Evolutionary conservation across 2,888 invertebrate genomes (phyloP).

Genomic region (Mesorhabditis belari): DNA sequence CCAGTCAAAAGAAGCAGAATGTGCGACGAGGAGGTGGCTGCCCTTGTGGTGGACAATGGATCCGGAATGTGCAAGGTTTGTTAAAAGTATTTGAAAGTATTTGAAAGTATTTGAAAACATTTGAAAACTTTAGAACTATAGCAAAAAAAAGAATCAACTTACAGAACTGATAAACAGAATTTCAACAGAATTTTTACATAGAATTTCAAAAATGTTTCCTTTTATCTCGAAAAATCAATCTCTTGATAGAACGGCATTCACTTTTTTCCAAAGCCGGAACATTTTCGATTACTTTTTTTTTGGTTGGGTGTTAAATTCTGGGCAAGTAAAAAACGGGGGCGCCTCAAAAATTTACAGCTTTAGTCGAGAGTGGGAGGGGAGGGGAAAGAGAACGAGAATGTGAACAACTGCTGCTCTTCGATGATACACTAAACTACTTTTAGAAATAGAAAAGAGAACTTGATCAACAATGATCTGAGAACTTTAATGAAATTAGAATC

Average conservation of each 20-base stretch:
- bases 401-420: too few species aligned
- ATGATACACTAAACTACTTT: too few species aligned
- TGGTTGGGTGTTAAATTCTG: too few species aligned
- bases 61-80: constrained; percentile 63
- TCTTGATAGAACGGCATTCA: background rate
- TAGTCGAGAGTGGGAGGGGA: background rate
- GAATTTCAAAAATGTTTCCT: background rate
- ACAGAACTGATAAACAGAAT: too few species aligned
- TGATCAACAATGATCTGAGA: background rate
- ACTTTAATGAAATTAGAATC: background rate
- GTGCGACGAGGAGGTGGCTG: constrained; percentile 81
- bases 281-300: too few species aligned
- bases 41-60: constrained; percentile 66
- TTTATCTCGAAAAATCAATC: background rate
- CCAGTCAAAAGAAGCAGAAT: background rate
- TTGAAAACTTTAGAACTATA: too few species aligned
- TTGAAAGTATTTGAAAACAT: too few species aligned
- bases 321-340: background rate
- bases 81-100: too few species aligned
- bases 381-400: too few species aligned
- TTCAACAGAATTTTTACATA: too few species aligned
- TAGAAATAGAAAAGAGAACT: background rate
- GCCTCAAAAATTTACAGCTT: background rate
- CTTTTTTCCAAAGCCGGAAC: too few species aligned
- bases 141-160: too few species aligned